phyloP scores from a whole-genome alignment of 2,888 invertebrate genomes.

The Crepidodera aurea region DNA sequence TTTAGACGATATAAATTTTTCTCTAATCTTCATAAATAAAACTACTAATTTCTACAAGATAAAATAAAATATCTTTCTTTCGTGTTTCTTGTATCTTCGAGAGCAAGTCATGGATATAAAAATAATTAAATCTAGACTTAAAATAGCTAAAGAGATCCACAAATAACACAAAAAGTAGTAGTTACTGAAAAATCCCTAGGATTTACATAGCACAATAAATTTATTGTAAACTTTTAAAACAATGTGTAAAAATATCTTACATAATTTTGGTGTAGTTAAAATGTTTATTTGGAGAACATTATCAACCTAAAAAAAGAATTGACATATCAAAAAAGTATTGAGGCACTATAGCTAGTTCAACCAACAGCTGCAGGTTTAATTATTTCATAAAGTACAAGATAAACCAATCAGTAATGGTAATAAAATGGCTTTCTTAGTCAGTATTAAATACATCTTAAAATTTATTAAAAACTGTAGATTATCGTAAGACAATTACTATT shows the following conservation, averaged over 20 bases:
- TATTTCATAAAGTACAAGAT: too few species aligned
- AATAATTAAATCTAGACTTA: constrained; percentile 35
- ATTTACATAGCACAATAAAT: constrained; percentile 38
- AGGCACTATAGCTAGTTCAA: too few species aligned
- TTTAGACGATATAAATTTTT: constrained; percentile 17
- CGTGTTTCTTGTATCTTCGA: constrained; percentile 9
- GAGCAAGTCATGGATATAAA: constrained; percentile 37
- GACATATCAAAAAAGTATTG: too few species aligned
- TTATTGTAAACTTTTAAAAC: constrained; percentile 37
- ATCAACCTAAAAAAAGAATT: constrained; percentile 75
- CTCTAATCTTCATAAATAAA: constrained; percentile 16
- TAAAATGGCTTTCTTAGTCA: too few species aligned
- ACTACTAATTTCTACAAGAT: neutral
- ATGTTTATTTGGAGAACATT: constrained; percentile 71
- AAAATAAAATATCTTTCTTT: constrained; percentile 15
- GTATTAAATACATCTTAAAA: too few species aligned
- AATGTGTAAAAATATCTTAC: constrained; percentile 37
- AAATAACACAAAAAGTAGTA: constrained; percentile 37
- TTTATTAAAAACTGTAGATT: too few species aligned
- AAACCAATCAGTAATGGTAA: too few species aligned
- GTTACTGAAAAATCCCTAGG: constrained; percentile 39
- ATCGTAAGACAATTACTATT: too few species aligned
- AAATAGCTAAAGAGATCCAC: constrained; percentile 45
- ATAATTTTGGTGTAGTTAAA: constrained; percentile 26
- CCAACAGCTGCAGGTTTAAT: too few species aligned